phyloP scores from a whole-genome alignment of 2,888 invertebrate genomes.

The Scaptomyza tumidula region DNA sequence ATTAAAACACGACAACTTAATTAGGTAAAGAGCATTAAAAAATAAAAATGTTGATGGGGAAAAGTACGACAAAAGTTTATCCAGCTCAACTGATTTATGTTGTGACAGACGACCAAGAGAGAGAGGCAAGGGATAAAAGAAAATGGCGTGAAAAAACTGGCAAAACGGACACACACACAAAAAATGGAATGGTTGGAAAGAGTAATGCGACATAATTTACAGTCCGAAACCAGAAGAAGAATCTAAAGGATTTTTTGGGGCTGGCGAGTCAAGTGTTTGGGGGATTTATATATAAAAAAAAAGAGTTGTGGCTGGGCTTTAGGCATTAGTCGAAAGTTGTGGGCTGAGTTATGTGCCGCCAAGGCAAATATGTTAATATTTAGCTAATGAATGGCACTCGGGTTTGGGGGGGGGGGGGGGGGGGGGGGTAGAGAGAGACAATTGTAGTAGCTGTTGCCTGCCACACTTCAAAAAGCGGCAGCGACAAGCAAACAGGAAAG shows the following conservation, averaged over 20 bases:
- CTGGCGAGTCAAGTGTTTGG: slow-evolving; percentile 25
- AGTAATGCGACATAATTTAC: slow-evolving; percentile 74
- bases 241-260: slow-evolving; percentile 21
- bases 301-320: slow-evolving; percentile 39
- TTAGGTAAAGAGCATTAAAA: slow-evolving; percentile 62
- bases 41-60: slow-evolving; percentile 17
- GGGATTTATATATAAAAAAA: slow-evolving; percentile 22
- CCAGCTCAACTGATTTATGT: slow-evolving; percentile 63
- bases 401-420: slow-evolving; percentile 1
- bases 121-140: slow-evolving; percentile 12
- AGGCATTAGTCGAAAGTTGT: slow-evolving; percentile 59
- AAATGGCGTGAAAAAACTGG: slow-evolving; percentile 59
- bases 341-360: slow-evolving; percentile 67
- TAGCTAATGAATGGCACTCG: slow-evolving; percentile 67
- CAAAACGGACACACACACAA: slow-evolving; percentile 19
- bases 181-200: slow-evolving; percentile 5
- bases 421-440: slow-evolving; percentile 47
- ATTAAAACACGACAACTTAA: slow-evolving; percentile 68
- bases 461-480: slow-evolving; percentile 54
- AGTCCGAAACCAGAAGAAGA: slow-evolving; percentile 29
- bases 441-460: slow-evolving; percentile 64
- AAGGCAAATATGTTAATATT: slow-evolving; percentile 77
- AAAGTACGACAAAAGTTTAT: slow-evolving; percentile 14
- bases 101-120: slow-evolving; percentile 12
- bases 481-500: slow-evolving; percentile 50